Evolutionary conservation across 2,888 invertebrate species (phyloP), one percentile per base, ranked within the genome.

Genomic region (Acrobasis repandana): DNA sequence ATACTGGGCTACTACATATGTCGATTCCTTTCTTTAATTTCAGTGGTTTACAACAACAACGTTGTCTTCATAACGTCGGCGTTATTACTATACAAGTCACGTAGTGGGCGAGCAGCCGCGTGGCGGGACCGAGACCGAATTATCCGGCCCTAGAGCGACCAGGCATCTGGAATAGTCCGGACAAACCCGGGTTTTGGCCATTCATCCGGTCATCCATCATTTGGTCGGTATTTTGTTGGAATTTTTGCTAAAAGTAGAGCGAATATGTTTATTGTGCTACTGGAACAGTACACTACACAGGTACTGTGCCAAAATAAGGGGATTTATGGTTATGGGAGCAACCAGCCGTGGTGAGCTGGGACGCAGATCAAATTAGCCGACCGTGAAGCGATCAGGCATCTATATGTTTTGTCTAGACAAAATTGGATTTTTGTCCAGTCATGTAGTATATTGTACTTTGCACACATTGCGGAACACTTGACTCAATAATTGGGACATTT

Each of bases 61-160:
- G 66, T 71, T 67, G 68, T 73, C 70, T 76, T 68, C 73, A 77
- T 72, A 80, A 74, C 64, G 65, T 71, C 68, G 66, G 63, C 63
- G 43, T 65, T 66, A 73, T 83, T 77, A 67, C 62, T 60, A 80
- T 73, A 77, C 80, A 75, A 73, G 78, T 82, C 82, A 82, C 83
- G 83, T 83, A 71, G 69, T 66, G 57, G 63, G 57, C 61, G 62
- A 68, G 69, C 74, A 76, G 72, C 74, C 74, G 71, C 67, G 70
- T 69, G 68, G 68, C 61, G 75, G 71, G 73, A 70, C 65, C 66
- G 63, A 71, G 67, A 69, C 67, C 70, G 67, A 79, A 79, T 78
- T 77, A 77, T 71, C 71, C 76, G 46, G 46, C 11, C 9, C 11
- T 54, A 38, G 20, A n/a, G 54, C 18, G 52, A 14, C 54, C 54